These are phyloP conservation scores for Eupristina koningsbergeri DNA, from an alignment of 1,140 invertebrate genomes.

Conservation along the genomic window DNA sequence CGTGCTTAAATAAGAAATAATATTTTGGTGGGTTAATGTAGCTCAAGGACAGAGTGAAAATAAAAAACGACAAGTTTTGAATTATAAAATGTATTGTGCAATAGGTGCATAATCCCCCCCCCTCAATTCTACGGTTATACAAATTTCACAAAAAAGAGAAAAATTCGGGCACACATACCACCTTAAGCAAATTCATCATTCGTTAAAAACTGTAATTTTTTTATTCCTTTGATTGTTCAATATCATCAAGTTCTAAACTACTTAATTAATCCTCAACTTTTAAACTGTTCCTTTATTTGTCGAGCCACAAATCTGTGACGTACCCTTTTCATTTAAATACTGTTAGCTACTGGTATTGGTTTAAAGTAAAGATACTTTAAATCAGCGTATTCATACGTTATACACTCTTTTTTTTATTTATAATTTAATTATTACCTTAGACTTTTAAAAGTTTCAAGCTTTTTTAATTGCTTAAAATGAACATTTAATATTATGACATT, in stretches of 20 bases:
- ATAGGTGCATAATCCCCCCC: background rate
- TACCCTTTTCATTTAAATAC: background rate
- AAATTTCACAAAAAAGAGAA: background rate
- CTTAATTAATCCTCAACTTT: background rate
- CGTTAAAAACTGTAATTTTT: background rate
- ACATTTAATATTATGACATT: too few relatives aligned
- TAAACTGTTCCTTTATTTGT: background rate
- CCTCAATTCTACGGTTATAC: background rate
- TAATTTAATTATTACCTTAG: background rate
- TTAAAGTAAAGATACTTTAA: background rate
- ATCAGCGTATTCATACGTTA: background rate
- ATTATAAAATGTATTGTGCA: background rate
- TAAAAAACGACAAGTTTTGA: background rate
- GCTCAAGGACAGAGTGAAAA: slow-evolving; percentile 31
- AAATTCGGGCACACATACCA: background rate
- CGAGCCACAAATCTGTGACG: background rate
- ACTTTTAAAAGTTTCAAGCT: background rate
- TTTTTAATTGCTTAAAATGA: too few relatives aligned
- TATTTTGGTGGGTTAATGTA: slow-evolving; percentile 34
- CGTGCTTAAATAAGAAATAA: slow-evolving; percentile 21
- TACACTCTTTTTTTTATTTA: background rate
- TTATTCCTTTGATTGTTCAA: background rate
- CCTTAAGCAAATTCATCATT: too few relatives aligned
- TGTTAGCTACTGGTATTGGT: background rate
- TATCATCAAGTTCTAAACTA: background rate